Evolutionary conservation across 1,140 invertebrate genomes (phyloP), one percentile per base, ranked within the genome.

Genomic region (Calephelis virginiensis): DNA sequence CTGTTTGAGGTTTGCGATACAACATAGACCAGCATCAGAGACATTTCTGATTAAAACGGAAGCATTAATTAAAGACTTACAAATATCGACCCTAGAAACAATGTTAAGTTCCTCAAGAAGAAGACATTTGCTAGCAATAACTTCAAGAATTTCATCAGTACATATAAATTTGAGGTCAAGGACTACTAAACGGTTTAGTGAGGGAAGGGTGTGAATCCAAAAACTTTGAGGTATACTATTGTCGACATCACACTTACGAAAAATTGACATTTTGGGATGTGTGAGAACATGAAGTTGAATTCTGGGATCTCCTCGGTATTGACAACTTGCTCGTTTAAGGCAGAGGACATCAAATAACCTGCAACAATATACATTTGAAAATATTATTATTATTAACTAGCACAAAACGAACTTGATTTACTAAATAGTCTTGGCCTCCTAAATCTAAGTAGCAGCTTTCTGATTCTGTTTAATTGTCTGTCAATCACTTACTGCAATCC

Each of bases 131-230:
- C 78, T 72, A 28, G 90, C 87, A 37, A 93, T 80, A n/a, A 92
- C 81, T 78, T 91, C 74, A 6, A 93, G 86, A 37, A 93, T 92
- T 81, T 92, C 92, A 72, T 93, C 92, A 5, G 92, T 92, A 67
- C 92, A 92, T 68, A 92, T 87, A 61, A 92, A 91, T 72, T 89
- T 91, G 11, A 93, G 83, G 68, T 92, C 91, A 8, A 93, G 82
- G 46, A 90, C 80, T 8, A 91, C 76, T 69, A 92, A 80, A 13
- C 85, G 81, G 37, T 72, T 80, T 45, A 92, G 81, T 61, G 68
- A 82, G 7, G 83, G 75, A 5, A 92, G 74, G n/a, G 74, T 82
- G 11, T 82, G 77, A 38, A 87, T 79, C 91, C 91, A 92, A 70
- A 89, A 92, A 37, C 66, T 64, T 64, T 87, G 85, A 14, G 89